phyloP scores from a whole-genome alignment of 2,888 invertebrate species.

The Epinotia bilunana region DNA sequence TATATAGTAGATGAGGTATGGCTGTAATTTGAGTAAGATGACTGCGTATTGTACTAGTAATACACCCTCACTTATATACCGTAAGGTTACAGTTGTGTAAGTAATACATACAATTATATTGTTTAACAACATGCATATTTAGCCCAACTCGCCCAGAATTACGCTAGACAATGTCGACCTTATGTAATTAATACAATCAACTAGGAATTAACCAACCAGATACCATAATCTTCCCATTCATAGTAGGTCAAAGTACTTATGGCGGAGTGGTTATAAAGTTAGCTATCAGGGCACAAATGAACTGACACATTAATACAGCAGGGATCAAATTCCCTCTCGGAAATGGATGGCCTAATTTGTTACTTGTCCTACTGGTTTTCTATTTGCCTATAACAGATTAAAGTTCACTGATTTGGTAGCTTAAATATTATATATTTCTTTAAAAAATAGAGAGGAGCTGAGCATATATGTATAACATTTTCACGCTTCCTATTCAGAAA shows the following conservation, averaged over 20 bases:
- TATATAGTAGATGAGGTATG: no score
- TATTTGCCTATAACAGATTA: constrained; percentile 6
- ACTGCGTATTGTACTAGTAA: no score
- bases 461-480: no score
- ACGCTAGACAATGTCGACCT: constrained; percentile 12
- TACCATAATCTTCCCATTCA: constrained; percentile 25
- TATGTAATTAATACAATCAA: constrained; percentile 21
- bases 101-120: neutral
- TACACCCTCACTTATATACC: no score
- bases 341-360: constrained; percentile 51
- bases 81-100: no score
- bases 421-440: no score
- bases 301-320: constrained; percentile 34
- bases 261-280: constrained; percentile 29
- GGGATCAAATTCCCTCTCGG: constrained; percentile 39
- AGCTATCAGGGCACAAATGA: constrained; percentile 33
- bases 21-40: no score
- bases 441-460: no score
- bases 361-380: constrained; percentile 24
- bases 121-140: neutral
- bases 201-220: constrained; percentile 24
- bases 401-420: neutral
- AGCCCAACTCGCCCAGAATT: neutral
- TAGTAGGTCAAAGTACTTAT: constrained; percentile 31
- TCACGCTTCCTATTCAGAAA: no score